Conservation (phyloP, 1,140 invertebrate genomes). For the Contarinia nasturtii region DNA sequence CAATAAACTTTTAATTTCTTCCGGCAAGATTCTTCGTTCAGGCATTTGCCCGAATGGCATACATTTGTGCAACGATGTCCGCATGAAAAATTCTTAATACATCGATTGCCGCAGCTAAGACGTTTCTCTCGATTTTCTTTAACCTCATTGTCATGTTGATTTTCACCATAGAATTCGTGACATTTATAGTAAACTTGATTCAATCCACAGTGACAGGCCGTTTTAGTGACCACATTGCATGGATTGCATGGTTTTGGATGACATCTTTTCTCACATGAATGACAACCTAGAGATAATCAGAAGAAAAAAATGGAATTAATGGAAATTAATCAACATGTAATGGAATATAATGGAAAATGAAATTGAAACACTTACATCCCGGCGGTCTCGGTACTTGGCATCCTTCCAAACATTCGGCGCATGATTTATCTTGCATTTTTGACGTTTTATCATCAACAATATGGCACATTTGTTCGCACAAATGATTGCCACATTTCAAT, state of each 20-base stretch:
- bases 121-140: slow-evolving; percentile 14
- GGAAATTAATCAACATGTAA: too few relatives aligned
- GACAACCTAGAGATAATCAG: too few relatives aligned
- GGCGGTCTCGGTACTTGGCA: slow-evolving; percentile 46
- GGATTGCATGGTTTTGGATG: slow-evolving; percentile 48
- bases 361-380: too few relatives aligned
- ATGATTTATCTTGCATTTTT: slow-evolving; percentile 27
- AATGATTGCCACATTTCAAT: slow-evolving; percentile 62
- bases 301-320: too few relatives aligned
- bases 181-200: slow-evolving; percentile 56
- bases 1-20: slow-evolving; percentile 58
- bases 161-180: slow-evolving; percentile 34
- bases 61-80: slow-evolving; percentile 54
- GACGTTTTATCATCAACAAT: slow-evolving; percentile 25
- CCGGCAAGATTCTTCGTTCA: slow-evolving; percentile 42
- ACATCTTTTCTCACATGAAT: slow-evolving; percentile 55
- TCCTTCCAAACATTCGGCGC: slow-evolving; percentile 48
- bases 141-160: slow-evolving; percentile 24
- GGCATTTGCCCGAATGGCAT: slow-evolving; percentile 62
- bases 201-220: slow-evolving; percentile 62
- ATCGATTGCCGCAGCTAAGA: slow-evolving; percentile 40
- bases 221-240: slow-evolving; percentile 50
- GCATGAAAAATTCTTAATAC: slow-evolving; percentile 57
- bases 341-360: too few relatives aligned
- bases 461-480: slow-evolving; percentile 56